These are phyloP conservation scores for Nanorana parkeri DNA, from an alignment of 2,113 vertebrate genomes.

Conservation along the genomic window DNA sequence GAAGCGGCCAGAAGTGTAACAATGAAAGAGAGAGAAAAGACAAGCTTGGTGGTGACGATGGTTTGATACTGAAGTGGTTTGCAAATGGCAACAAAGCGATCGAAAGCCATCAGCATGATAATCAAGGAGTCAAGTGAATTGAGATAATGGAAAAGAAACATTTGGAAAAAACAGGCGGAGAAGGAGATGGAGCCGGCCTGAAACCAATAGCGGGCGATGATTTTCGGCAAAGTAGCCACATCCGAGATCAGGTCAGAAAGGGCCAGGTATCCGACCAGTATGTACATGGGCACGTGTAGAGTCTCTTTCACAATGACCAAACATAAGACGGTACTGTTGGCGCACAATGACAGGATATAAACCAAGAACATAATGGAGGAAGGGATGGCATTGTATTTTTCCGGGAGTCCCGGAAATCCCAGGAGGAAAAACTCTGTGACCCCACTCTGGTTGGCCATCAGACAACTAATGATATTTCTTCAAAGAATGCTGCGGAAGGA, in stretches of 20 bases:
- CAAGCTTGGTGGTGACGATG: conserved; percentile 41
- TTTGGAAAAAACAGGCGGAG: conserved; percentile 61
- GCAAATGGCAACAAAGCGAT: conserved; percentile 64
- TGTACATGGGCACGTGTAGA: conserved; percentile 59
- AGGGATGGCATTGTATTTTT: background rate
- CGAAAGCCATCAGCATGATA: conserved; percentile 63
- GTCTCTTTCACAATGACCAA: background rate
- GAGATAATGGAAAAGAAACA: conserved; percentile 65
- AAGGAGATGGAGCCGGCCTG: conserved; percentile 57
- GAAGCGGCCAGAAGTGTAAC: conserved; percentile 53
- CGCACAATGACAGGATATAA: conserved; percentile 1
- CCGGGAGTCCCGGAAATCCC: conserved; percentile 20
- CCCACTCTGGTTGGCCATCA: background rate
- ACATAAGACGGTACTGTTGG: background rate
- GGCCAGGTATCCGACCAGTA: conserved; percentile 62
- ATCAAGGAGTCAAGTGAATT: conserved; percentile 59
- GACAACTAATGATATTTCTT: too few relatives aligned
- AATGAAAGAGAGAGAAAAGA: conserved; percentile 2
- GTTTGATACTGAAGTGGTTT: conserved; percentile 57
- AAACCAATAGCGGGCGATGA: conserved; percentile 60
- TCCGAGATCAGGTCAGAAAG: conserved; percentile 59
- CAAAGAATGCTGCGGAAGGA: too few relatives aligned
- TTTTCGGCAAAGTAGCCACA: conserved; percentile 64
- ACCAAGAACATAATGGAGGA: background rate
- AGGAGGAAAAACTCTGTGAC: conserved; percentile 29